Base-by-base conservation (phyloP, 2,113 vertebrate species). In the Globicephala melas region DNA sequence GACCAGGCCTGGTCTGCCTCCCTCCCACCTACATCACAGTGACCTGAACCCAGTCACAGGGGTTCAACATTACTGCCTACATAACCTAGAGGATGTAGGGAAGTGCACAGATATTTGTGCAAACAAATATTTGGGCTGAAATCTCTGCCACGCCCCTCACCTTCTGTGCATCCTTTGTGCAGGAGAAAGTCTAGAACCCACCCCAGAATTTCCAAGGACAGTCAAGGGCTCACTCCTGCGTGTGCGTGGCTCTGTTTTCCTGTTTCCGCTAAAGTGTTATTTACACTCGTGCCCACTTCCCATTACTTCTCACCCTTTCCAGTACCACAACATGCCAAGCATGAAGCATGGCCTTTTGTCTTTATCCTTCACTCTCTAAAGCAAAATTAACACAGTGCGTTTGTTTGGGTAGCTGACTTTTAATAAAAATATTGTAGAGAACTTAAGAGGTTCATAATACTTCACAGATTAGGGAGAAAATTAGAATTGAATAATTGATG, bases 191-290 rank as follows among this genome's bases (percentile, higher is more conserved):
- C 47, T 25, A 86, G 36, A 41, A 47, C 25, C 15, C 15, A 2
- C 7, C 44, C 14, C 36, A 6, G 18, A 44, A 5, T 11, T 60
- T 41, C 25, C 1, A 0, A 60, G 5, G 55, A 23, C 2, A 8
- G 13, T 15, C 33, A 20, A 28, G 1, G 13, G 33, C 44, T 73
- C 84, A 23, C 31, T 12, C 4, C 1, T 65, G 12, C 1, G 3
- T 74, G 25, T 1, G 0, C 6, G 7, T 2, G 55, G 26, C 28
- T 58, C 33, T 63, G 1, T 44, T 26, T 60, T 50, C 80, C 28
- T 74, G 41, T 41, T 26, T 47, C 67, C 9, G 3, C n/a, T 68
- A 25, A 58, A 60, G 33, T 3, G 28, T 25, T 18, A 17, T 36
- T 41, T 12, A 70, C 28, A 38, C 20, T 7, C n/a, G 41, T 33